Percentiles rank a stretch among this genome's conserved stretches.
These are phyloP conservation scores for Drosophila pandora DNA, from an alignment of 1,140 invertebrate species.

Conservation along the genomic window DNA sequence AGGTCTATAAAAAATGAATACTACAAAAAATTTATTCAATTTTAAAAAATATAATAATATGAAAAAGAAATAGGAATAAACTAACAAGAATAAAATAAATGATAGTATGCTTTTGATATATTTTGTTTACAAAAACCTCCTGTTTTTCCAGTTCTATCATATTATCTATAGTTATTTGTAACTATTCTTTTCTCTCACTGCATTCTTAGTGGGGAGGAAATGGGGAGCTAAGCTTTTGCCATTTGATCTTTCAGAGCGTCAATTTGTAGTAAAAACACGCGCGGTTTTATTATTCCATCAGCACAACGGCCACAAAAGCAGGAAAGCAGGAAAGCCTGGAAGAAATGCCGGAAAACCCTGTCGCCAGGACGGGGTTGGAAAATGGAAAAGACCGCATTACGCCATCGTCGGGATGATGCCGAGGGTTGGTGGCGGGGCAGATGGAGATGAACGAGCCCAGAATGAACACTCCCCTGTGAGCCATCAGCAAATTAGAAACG, in stretches of 20 bases:
- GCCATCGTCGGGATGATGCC: constrained; percentile 10
- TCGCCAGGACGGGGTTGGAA: constrained; percentile 38
- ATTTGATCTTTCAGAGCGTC: constrained; percentile 68
- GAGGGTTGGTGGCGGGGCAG: background rate
- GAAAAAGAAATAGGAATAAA: background rate
- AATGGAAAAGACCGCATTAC: constrained; percentile 51
- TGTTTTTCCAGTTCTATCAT: background rate
- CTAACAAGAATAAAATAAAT: background rate
- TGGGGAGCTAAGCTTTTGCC: constrained; percentile 17
- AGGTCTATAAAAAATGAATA: background rate
- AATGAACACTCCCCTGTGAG: constrained; percentile 69
- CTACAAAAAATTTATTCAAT: background rate
- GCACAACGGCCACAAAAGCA: constrained; percentile 36
- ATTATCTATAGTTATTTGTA: background rate
- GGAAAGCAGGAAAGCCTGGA: background rate
- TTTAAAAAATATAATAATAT: background rate
- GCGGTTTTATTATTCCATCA: constrained; percentile 82
- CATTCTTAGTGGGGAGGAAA: background rate
- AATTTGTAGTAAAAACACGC: constrained; percentile 82
- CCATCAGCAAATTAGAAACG: constrained; percentile 80
- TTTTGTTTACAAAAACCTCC: background rate
- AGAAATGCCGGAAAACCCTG: constrained; percentile 7
- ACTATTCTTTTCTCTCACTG: background rate
- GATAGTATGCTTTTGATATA: no score
- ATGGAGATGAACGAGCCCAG: constrained; percentile 36